Percentiles rank a stretch among this genome's conserved stretches.
These are phyloP conservation scores for Drosophila rellima DNA, from an alignment of 2,888 invertebrate genomes.

Conservation along the genomic window DNA sequence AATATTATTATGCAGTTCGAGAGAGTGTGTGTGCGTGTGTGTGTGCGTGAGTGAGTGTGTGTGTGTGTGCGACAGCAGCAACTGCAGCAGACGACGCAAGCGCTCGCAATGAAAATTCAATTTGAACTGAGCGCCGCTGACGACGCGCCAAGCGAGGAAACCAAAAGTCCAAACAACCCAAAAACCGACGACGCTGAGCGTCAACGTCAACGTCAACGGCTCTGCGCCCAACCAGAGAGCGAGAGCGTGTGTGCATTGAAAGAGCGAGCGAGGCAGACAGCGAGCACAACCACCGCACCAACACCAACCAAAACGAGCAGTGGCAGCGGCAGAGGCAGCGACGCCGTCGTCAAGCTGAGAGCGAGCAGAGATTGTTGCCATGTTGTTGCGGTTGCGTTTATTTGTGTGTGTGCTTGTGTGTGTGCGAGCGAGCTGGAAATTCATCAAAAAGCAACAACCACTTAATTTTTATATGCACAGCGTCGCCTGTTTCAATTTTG, in stretches of 20 bases:
- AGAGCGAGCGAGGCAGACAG: constrained; percentile 29
- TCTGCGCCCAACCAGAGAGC: constrained; percentile 16
- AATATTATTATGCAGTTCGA: constrained; percentile 1
- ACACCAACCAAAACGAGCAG: constrained; percentile 56
- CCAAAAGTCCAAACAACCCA: constrained; percentile 56
- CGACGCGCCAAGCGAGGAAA: constrained; percentile 78
- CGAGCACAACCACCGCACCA: constrained; percentile 37
- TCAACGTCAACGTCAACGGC: constrained; percentile 17
- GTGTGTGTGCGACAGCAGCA: constrained; percentile 44
- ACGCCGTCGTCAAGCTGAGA: constrained; percentile 15
- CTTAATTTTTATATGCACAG: constrained; percentile 78
- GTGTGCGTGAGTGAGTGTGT: constrained; percentile 11
- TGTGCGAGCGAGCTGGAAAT: constrained; percentile 81
- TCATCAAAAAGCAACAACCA: constrained; percentile 82
- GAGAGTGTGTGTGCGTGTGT: constrained; percentile 12
- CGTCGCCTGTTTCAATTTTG: constrained; percentile 78
- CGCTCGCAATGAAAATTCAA: constrained; percentile 84
- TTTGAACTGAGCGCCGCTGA: constrained; percentile 83
- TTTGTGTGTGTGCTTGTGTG: constrained; percentile 15
- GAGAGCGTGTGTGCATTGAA: constrained; percentile 5
- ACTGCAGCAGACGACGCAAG: constrained; percentile 76
- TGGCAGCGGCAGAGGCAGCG: constrained; percentile 47
- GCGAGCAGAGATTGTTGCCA: constrained; percentile 81
- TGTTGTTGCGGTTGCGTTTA: constrained; percentile 63
- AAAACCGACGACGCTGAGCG: constrained; percentile 6